Conservation (phyloP, 2,888 invertebrate species). For the Bimastos eiseni region DNA sequence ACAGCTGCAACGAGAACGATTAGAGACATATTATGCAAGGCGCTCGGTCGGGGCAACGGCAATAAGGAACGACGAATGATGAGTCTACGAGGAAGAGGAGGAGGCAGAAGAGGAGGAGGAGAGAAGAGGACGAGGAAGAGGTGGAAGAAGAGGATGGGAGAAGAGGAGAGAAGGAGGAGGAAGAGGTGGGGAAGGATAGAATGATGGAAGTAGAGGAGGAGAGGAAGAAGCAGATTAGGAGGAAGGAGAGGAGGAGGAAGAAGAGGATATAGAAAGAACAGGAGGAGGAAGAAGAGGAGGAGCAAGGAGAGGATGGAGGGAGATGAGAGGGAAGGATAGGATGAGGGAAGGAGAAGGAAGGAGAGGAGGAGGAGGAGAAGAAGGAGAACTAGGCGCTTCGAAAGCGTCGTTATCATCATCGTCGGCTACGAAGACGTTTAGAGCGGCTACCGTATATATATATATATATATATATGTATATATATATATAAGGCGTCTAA, state of each 20-base stretch:
- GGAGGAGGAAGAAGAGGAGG: not conserved
- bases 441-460: not conserved
- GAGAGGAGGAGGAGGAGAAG: not conserved
- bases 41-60: not conserved
- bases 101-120: not conserved
- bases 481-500: not conserved
- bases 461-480: not conserved
- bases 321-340: too few species aligned
- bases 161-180: too few species aligned
- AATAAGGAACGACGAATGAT: not conserved
- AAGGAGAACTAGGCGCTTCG: not conserved
- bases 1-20: constrained; percentile 6
- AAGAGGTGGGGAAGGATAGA: not conserved
- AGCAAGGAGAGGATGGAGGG: not conserved
- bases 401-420: not conserved
- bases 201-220: not conserved
- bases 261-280: too few species aligned
- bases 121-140: not conserved
- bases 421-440: not conserved
- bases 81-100: not conserved
- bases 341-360: too few species aligned
- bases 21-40: constrained; percentile 13
- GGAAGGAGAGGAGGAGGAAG: too few species aligned
- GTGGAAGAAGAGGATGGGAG: too few species aligned
- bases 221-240: not conserved